Percentiles rank a stretch among this genome's conserved stretches.
phyloP scores from a whole-genome alignment of 2,888 invertebrate genomes.

The Dinocampus coccinellae region DNA sequence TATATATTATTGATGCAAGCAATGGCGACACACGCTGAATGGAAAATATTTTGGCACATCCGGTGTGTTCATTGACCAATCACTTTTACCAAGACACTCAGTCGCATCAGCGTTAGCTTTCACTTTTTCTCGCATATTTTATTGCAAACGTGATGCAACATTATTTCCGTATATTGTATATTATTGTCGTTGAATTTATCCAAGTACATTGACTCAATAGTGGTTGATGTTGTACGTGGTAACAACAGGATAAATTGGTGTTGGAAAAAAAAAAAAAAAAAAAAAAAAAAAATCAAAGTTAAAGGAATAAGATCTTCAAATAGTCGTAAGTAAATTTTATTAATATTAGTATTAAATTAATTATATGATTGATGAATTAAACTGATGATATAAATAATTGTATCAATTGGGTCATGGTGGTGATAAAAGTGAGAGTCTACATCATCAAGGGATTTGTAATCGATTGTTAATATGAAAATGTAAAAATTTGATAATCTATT shows the following conservation, averaged over 20 bases:
- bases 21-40: not conserved
- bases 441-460: no score
- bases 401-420: no score
- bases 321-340: no score
- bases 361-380: no score
- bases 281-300: no score
- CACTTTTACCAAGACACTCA: not conserved
- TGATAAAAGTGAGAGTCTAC: no score
- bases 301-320: no score
- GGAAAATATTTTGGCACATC: constrained; percentile 1
- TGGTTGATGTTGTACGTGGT: not conserved
- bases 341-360: no score
- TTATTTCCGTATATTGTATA: constrained; percentile 5
- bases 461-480: no score
- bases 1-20: not conserved
- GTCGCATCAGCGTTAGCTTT: not conserved
- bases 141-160: constrained; percentile 3
- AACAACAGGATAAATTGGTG: not conserved
- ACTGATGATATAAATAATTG: no score
- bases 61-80: not conserved
- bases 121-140: constrained; percentile 2
- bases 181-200: not conserved
- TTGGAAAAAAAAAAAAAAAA: no score
- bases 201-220: not conserved
- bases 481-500: no score